These are phyloP conservation scores for Musca domestica DNA, from an alignment of 1,140 invertebrate species.

Conservation along the genomic window DNA sequence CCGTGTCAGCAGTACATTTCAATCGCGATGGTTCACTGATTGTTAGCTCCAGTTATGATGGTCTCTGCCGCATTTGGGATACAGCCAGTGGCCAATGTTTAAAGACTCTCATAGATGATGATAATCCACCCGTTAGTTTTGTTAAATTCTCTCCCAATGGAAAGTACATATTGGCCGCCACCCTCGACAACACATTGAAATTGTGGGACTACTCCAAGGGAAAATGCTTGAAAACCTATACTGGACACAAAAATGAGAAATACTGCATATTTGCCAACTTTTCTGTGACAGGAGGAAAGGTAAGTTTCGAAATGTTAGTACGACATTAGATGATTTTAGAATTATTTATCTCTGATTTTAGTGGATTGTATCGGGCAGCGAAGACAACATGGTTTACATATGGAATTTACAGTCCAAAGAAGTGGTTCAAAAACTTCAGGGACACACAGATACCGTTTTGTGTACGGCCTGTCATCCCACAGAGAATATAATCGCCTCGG, in stretches of 20 bases:
- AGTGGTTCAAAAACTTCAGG: slow-evolving; percentile 95
- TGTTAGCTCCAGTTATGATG: slow-evolving; percentile 98
- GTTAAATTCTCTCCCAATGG: slow-evolving; percentile 99
- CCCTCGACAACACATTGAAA: slow-evolving; percentile 96
- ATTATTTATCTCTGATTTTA: slow-evolving; percentile 25
- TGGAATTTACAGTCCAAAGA: slow-evolving; percentile 99
- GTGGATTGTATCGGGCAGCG: slow-evolving; percentile 99
- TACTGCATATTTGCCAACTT: slow-evolving; percentile 99
- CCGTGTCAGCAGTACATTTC: slow-evolving; percentile 97
- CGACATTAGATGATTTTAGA: not conserved
- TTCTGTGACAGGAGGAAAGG: slow-evolving; percentile 98
- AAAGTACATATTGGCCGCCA: slow-evolving; percentile 98
- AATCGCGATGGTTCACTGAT: slow-evolving; percentile 98
- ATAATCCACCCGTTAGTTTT: slow-evolving; percentile 99
- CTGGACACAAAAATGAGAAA: slow-evolving; percentile 98
- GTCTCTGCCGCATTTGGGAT: slow-evolving; percentile 99
- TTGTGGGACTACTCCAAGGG: slow-evolving; percentile 99
- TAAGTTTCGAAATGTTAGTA: slow-evolving; percentile 53
- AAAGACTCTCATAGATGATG: slow-evolving; percentile 94
- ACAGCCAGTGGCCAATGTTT: slow-evolving; percentile 98
- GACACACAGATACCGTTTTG: slow-evolving; percentile 96
- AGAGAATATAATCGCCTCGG: slow-evolving; percentile 98
- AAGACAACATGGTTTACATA: slow-evolving; percentile 98
- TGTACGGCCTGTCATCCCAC: slow-evolving; percentile 98
- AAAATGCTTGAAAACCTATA: slow-evolving; percentile 96